A percentile compares a stretch with the other conserved stretches of the same genome.
phyloP scores from a whole-genome alignment of 2,113 vertebrate species.

The Sturnira hondurensis region DNA sequence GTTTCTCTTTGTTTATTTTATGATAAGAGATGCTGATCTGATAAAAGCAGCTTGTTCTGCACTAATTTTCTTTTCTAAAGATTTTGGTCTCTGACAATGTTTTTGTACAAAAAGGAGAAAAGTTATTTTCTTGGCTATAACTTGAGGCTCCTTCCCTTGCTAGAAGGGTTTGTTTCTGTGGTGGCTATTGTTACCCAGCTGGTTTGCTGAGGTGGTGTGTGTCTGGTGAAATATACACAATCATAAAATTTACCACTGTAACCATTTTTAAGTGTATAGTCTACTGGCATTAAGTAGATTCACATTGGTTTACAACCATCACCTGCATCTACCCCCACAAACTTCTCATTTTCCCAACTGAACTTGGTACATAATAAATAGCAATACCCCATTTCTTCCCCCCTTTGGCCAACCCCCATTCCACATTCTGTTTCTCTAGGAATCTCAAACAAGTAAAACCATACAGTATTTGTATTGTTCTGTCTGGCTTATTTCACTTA shows the following conservation, averaged over 20 bases:
- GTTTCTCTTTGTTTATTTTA: constrained; percentile 25
- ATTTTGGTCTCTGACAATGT: not conserved
- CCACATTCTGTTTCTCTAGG: not conserved
- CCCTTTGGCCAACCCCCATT: not conserved
- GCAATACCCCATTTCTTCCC: too few species aligned
- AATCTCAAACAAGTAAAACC: not conserved
- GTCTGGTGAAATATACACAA: not conserved
- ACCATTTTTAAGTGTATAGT: not conserved
- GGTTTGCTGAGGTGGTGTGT: not conserved
- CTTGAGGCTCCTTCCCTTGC: not conserved
- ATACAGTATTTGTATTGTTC: not conserved
- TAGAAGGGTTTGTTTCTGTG: not conserved
- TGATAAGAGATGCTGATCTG: not conserved
- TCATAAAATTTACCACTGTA: not conserved
- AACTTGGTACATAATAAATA: not conserved
- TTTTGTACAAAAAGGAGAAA: not conserved
- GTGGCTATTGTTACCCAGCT: not conserved
- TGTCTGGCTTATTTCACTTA: not conserved
- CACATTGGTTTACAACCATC: too few species aligned
- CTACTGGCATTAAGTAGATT: not conserved
- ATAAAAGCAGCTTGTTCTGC: not conserved
- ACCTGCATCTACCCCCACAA: not conserved
- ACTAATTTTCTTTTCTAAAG: constrained; percentile 17
- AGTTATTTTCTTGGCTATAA: not conserved
- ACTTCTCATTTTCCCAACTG: not conserved